Base-by-base conservation (phyloP, 2,888 invertebrate species). In the Chorisops tibialis region DNA sequence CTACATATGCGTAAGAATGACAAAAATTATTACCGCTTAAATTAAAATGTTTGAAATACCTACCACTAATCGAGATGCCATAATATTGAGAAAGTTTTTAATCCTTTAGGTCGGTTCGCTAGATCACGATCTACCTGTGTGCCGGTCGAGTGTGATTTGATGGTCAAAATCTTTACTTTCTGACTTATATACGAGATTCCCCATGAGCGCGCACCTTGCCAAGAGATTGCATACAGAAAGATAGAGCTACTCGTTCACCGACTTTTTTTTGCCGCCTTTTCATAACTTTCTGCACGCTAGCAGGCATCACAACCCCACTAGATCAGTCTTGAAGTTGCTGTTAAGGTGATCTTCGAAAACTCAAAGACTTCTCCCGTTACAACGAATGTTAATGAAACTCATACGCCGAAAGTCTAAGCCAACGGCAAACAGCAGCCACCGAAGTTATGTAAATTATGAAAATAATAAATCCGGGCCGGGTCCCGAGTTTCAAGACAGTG, bases 1-100 rank as follows among this genome's bases (percentile, higher is more conserved):
- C 54, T 66, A 37, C 14, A 63, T 63, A 68, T 30, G 30, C n/a
- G 30, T 7, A 9, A 30, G 30, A 30, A 30, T 9, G 30, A 65
- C 66, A 68, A 14, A 22, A 43, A 16, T 24, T 47, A 35, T 41
- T 18, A 22, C 38, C 51, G 35, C 50, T 59, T 30, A 37, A 37
- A 30, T 45, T 49, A 50, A 38, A 51, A 51, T 30, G 9, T 9
- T 30, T 9, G 30, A 30, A 39, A 16, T 47, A 80, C 81, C 81
- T 75, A 82, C 82, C 81, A 81, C 73, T 74, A 81, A 72, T 71
- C 78, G 78, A 68, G 78, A 76, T 73, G 79, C 79, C 82, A 82
- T 82, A 69, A 39, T 62, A 41, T 68, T 14, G 64, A 63, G 61
- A 47, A 66, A 63, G 35, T 30, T 30, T 30, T 30, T 56, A 59